These are phyloP conservation scores for Drosophila mercatorum DNA, from an alignment of 2,888 invertebrate genomes.

Conservation along the genomic window DNA sequence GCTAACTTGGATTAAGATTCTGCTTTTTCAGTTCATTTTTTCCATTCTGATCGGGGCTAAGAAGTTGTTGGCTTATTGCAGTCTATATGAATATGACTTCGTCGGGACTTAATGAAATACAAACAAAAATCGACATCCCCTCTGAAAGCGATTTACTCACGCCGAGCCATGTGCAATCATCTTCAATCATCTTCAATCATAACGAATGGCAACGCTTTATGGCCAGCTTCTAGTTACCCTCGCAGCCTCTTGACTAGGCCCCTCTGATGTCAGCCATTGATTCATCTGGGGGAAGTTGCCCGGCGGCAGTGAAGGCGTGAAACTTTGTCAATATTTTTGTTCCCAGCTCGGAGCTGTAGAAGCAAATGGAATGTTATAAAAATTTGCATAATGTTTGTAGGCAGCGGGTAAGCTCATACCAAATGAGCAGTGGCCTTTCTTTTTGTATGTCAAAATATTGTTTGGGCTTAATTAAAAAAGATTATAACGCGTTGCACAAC, in stretches of 20 bases:
- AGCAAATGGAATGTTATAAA: constrained; percentile 37
- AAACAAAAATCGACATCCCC: constrained; percentile 23
- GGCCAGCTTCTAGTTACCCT: constrained; percentile 27
- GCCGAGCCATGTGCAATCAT: constrained; percentile 36
- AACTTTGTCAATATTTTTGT: constrained; percentile 62
- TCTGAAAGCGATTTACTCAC: constrained; percentile 14
- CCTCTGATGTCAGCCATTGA: constrained; percentile 20
- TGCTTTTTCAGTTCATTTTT: not conserved
- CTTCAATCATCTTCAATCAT: constrained; percentile 64
- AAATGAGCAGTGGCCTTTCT: constrained; percentile 41
- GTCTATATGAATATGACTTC: not conserved
- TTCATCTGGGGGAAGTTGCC: not conserved
- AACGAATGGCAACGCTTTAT: constrained; percentile 35
- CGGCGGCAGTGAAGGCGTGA: constrained; percentile 3
- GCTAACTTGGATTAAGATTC: not conserved
- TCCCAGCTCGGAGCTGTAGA: constrained; percentile 24
- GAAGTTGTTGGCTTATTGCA: not conserved
- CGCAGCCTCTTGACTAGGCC: not conserved
- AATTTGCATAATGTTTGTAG: constrained; percentile 64
- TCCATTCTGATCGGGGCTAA: not conserved
- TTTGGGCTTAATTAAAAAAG: constrained; percentile 58
- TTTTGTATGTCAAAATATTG: constrained; percentile 34
- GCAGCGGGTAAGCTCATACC: constrained; percentile 29
- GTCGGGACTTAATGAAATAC: constrained; percentile 21
- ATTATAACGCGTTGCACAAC: constrained; percentile 42